Percentiles rank a stretch among this genome's conserved stretches.
phyloP scores from a whole-genome alignment of 2,113 vertebrate species.

The Eudorcas thomsonii region DNA sequence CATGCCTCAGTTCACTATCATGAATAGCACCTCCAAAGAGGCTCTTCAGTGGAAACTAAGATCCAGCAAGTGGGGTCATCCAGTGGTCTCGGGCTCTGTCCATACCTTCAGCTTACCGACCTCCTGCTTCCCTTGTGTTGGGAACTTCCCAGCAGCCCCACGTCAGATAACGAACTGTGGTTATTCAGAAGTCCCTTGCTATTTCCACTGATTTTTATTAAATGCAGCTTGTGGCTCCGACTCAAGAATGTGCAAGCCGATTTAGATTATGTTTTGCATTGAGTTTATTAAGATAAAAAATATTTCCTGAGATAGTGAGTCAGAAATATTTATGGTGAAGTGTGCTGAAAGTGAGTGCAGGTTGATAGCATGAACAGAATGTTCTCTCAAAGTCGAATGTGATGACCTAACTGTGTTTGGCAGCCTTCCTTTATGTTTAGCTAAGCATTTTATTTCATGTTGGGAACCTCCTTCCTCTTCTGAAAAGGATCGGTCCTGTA shows the following conservation, averaged over 20 bases:
- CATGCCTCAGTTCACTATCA: background rate
- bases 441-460: constrained; percentile 69
- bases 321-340: constrained; percentile 59
- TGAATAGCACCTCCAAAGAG: background rate
- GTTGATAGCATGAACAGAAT: constrained; percentile 66
- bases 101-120: background rate
- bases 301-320: constrained; percentile 69
- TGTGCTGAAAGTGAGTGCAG: constrained; percentile 57
- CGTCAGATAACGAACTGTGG: constrained; percentile 30
- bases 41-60: background rate
- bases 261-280: constrained; percentile 57
- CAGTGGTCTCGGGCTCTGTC: background rate
- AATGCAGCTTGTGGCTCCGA: constrained; percentile 63
- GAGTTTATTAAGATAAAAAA: constrained; percentile 74
- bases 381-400: constrained; percentile 43
- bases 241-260: constrained; percentile 58
- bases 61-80: background rate
- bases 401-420: constrained; percentile 70
- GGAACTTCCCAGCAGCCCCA: constrained; percentile 25
- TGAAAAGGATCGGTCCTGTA: background rate
- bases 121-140: background rate
- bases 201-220: constrained; percentile 72
- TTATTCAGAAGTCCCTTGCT: constrained; percentile 67
- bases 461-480: constrained; percentile 11
- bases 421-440: constrained; percentile 61